Conservation (phyloP, 2,797 vertebrate genomes). For the Acipenser oxyrinchus region DNA sequence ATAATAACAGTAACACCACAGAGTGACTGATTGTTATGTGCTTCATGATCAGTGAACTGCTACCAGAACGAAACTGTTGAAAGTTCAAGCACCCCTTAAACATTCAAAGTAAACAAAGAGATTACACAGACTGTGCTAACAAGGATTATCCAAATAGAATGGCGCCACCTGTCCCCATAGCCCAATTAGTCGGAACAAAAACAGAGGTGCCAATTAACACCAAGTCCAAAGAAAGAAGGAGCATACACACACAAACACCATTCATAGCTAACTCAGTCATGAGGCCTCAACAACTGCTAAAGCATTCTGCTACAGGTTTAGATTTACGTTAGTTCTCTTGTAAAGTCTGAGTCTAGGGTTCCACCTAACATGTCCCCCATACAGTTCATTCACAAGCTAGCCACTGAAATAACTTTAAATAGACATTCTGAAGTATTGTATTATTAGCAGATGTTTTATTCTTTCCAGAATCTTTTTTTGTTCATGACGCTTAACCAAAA, state of each 20-base stretch:
- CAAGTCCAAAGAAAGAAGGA: conserved; percentile 34
- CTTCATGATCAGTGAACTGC: conserved; percentile 43
- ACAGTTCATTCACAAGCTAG: no score
- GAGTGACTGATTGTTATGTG: conserved; percentile 25
- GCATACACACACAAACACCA: conserved; percentile 46
- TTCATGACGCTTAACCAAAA: no score
- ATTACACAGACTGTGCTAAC: conserved; percentile 68
- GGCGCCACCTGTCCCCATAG: conserved; percentile 70
- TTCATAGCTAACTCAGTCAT: conserved; percentile 10
- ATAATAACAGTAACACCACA: conserved; percentile 31
- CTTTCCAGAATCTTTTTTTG: no score
- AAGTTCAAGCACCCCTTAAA: conserved; percentile 69
- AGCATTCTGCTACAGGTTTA: neutral
- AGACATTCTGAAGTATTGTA: no score
- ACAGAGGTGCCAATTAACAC: conserved; percentile 65
- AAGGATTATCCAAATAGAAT: conserved; percentile 72
- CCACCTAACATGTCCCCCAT: no score
- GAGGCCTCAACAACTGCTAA: conserved; percentile 19
- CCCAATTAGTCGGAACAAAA: conserved; percentile 67
- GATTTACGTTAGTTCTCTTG: no score
- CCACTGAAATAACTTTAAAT: no score
- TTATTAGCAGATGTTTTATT: no score
- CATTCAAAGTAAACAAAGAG: conserved; percentile 77
- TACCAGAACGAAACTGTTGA: conserved; percentile 48
- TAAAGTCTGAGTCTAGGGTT: no score